Base-by-base conservation (phyloP, 2,797 vertebrate species). In the Pseudocheirus occidentalis region DNA sequence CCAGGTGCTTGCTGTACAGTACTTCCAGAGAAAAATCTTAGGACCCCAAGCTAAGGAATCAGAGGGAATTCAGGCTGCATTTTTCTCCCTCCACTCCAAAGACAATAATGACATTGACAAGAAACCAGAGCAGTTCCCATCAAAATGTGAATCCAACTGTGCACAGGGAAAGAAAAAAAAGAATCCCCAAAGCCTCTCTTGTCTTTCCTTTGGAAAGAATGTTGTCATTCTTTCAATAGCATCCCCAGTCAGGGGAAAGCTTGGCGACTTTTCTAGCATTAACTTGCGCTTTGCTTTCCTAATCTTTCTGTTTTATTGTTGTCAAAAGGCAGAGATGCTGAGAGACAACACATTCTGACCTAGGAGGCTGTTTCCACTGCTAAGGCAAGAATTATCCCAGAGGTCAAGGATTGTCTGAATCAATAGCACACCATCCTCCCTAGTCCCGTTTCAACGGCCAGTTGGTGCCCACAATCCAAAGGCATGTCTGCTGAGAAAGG, bases 401-500 rank as follows among this genome's bases (percentile, higher is more conserved):
- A 97, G 97, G 97, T 98, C 97, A 98, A 98, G 97, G 97, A 97
- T 94, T 98, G 95, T 97, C 96, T 97, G 96, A 98, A 98, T 98
- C 97, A 98, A 98, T 97, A 98, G 93, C 93, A 93, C 58, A 97
- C 95, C 93, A 91, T 95, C 98, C 96, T 98, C 94, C 91, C 89
- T 24, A 96, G 95, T 95, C 55, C 94, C 97, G 98, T 98, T 97
- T 98, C 97, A 98, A 97, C 97, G 94, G 97, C 95, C 95, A 98
- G 94, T 97, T 96, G 96, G 97, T 98, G 97, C 97, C 97, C 93
- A 95, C 97, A 98, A 98, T 98, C 97, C 97, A 98, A 92, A 97
- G 96, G 95, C 95, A 96, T 94, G 96, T 98, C 98, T 98, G 92
- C 91, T 91, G 54, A 66, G 95, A 97, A 98, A 98, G 93, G 97